phyloP scores from a whole-genome alignment of 2,113 vertebrate species.

The Triplophysa rosa region DNA sequence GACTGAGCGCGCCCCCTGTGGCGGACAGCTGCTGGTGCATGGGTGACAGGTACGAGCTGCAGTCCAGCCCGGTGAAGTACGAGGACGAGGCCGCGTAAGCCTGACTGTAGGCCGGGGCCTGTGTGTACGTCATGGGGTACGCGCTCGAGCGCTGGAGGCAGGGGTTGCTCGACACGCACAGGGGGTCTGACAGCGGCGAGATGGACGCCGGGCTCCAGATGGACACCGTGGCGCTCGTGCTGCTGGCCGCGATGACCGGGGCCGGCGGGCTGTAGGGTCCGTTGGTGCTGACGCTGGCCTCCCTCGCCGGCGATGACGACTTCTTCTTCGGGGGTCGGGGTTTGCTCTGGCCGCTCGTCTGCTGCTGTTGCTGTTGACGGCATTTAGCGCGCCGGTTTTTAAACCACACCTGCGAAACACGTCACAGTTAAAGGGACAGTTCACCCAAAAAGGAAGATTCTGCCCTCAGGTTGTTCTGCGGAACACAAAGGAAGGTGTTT shows the following conservation, averaged over 20 bases:
- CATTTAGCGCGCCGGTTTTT: conserved; percentile 86
- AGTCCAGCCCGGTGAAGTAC: conserved; percentile 85
- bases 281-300: conserved; percentile 63
- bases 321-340: conserved; percentile 84
- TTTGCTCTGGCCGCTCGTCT: conserved; percentile 82
- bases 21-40: conserved; percentile 84
- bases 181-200: conserved; percentile 80
- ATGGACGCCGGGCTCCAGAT: conserved; percentile 88
- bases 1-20: conserved; percentile 80
- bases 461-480: too few species aligned
- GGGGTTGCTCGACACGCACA: conserved; percentile 71
- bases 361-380: conserved; percentile 81
- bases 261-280: conserved; percentile 78
- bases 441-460: neutral
- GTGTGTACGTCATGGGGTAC: conserved; percentile 82
- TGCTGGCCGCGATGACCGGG: conserved; percentile 74
- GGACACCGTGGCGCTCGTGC: conserved; percentile 79
- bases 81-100: conserved; percentile 79
- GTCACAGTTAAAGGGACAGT: neutral
- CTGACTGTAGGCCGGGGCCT: conserved; percentile 79
- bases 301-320: conserved; percentile 72
- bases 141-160: conserved; percentile 78
- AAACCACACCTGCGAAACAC: conserved; percentile 79
- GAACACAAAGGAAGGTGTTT: too few species aligned
- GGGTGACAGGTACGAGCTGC: conserved; percentile 85